These are phyloP conservation scores for Physella acuta DNA, from an alignment of 1,140 invertebrate species.

Conservation along the genomic window DNA sequence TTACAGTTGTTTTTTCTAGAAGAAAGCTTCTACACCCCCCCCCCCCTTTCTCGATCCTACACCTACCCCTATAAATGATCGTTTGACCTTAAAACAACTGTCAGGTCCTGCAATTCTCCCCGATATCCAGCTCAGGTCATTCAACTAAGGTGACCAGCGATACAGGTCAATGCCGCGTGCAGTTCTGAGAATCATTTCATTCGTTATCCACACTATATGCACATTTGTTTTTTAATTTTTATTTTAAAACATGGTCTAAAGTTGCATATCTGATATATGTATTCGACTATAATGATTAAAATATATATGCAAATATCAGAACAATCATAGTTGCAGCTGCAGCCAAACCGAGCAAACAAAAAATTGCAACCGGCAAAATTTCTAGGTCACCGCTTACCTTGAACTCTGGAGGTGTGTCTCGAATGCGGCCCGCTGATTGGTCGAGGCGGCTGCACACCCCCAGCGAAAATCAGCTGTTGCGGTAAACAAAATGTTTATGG, in stretches of 20 bases:
- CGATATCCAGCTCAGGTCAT: no score
- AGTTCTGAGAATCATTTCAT: no score
- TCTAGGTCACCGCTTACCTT: not conserved
- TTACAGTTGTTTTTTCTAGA: no score
- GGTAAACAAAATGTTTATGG: slow-evolving; percentile 9
- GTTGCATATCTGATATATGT: not conserved
- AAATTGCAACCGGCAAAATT: not conserved
- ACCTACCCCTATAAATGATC: no score
- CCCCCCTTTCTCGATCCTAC: no score
- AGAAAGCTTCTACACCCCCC: no score
- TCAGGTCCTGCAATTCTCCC: no score
- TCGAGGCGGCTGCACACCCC: not conserved
- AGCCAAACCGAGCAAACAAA: not conserved
- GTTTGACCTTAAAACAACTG: no score
- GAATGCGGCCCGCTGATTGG: not conserved
- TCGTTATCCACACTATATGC: no score
- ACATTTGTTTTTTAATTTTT: not conserved
- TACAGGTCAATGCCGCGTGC: no score
- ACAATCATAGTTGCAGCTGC: not conserved
- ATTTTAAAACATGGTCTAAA: not conserved
- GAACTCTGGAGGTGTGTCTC: not conserved
- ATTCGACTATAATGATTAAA: not conserved
- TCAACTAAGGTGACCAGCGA: no score
- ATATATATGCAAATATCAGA: not conserved
- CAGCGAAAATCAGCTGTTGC: not conserved